Evolutionary conservation across 2,888 invertebrate species (phyloP).

Genomic region (Antheraea yamamai): DNA sequence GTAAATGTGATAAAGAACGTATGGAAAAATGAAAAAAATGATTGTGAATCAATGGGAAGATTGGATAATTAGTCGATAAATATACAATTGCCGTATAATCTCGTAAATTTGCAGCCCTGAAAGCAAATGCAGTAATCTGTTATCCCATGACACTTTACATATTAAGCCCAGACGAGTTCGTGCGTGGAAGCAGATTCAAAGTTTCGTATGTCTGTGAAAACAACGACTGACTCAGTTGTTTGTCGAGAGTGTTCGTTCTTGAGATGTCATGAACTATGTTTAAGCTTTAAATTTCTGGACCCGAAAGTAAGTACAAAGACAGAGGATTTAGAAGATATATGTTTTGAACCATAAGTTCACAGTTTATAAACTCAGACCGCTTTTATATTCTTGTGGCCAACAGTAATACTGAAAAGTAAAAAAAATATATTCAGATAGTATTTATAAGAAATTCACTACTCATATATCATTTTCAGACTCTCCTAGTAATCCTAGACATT

Average conservation of each 20-base stretch:
- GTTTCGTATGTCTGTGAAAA: conserved; percentile 23
- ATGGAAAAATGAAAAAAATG: too few species aligned
- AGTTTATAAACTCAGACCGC: not conserved
- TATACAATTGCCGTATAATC: not conserved
- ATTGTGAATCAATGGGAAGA: too few species aligned
- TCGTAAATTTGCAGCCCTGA: conserved; percentile 13
- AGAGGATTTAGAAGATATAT: not conserved
- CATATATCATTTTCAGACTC: not conserved
- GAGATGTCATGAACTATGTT: conserved; percentile 10
- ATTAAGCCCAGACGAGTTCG: conserved; percentile 51
- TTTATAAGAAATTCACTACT: not conserved
- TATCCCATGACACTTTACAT: conserved; percentile 60
- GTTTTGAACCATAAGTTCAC: not conserved
- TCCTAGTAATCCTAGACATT: conserved; percentile 20
- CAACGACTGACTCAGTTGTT: conserved; percentile 22
- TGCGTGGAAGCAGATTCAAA: conserved; percentile 24
- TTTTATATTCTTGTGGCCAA: not conserved
- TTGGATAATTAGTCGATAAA: too few species aligned
- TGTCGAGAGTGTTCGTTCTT: conserved; percentile 19
- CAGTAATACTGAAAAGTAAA: not conserved
- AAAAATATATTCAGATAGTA: conserved; percentile 7
- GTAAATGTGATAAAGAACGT: too few species aligned
- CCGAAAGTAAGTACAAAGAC: not conserved
- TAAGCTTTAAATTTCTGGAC: conserved; percentile 18
- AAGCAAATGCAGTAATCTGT: conserved; percentile 58